Conservation (phyloP, 2,888 invertebrate species). For the Hemistola chrysoprasaria region DNA sequence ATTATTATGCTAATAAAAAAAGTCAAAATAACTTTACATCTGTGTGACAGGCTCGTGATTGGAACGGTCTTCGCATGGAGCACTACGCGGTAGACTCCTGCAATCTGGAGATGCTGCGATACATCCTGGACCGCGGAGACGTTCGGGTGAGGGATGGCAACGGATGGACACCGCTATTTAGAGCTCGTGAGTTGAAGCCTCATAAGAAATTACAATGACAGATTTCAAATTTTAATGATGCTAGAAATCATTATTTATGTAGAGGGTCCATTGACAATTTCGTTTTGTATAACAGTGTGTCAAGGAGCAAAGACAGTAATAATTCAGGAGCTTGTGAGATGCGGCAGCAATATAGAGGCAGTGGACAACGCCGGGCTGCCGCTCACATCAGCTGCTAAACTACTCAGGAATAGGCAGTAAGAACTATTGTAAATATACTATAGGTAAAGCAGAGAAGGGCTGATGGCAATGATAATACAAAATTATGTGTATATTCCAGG, state of each 20-base stretch:
- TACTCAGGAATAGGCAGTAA: conserved; percentile 55
- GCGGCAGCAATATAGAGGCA: conserved; percentile 60
- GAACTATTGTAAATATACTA: conserved; percentile 9
- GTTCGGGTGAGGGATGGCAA: conserved; percentile 59
- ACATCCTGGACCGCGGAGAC: conserved; percentile 54
- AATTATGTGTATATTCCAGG: conserved; percentile 33
- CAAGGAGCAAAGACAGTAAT: conserved; percentile 63
- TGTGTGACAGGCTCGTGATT: conserved; percentile 53
- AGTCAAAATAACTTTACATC: neutral
- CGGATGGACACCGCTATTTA: conserved; percentile 80
- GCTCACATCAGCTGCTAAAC: conserved; percentile 51
- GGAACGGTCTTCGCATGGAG: conserved; percentile 73
- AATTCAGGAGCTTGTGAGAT: conserved; percentile 60
- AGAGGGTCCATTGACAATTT: too few relatives aligned
- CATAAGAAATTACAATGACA: too few relatives aligned
- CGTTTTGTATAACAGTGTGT: conserved; percentile 57
- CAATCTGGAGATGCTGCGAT: conserved; percentile 50
- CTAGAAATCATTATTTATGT: neutral
- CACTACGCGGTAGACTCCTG: conserved; percentile 81
- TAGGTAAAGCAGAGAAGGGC: too few relatives aligned
- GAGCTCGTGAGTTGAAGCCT: conserved; percentile 61
- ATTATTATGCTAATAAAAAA: too few relatives aligned
- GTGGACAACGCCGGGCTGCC: conserved; percentile 57
- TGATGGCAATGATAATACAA: too few relatives aligned
- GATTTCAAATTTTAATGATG: too few relatives aligned